Percentiles rank a stretch among this genome's conserved stretches.
Evolutionary conservation across 1,140 invertebrate genomes (phyloP).

Genomic region (Ditylenchus dipsaci): DNA sequence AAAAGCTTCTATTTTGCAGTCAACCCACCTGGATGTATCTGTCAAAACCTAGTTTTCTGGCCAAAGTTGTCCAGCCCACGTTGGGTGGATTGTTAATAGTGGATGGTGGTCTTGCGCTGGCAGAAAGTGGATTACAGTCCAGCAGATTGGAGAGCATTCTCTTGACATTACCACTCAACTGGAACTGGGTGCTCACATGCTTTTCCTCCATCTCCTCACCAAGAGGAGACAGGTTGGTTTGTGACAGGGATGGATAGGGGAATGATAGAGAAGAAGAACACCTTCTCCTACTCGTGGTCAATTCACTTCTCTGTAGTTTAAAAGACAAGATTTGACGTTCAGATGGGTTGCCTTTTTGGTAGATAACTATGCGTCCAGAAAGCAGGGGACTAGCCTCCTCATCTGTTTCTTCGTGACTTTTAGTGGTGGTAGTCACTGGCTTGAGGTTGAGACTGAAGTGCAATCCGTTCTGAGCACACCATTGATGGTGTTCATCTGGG

Average conservation of each 20-base stretch:
- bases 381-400: neutral
- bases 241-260: neutral
- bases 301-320: neutral
- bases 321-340: conserved; percentile 46
- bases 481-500: conserved; percentile 45
- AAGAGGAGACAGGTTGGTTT: neutral
- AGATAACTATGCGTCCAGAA: conserved; percentile 38
- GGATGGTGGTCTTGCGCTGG: neutral
- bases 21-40: conserved; percentile 46
- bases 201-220: conserved; percentile 24
- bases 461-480: conserved; percentile 54
- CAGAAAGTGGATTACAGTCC: conserved; percentile 30
- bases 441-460: conserved; percentile 42
- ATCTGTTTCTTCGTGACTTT: neutral
- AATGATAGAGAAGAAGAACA: neutral
- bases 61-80: conserved; percentile 40
- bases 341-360: conserved; percentile 49
- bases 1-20: neutral
- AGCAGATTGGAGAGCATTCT: conserved; percentile 29
- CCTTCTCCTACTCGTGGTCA: neutral
- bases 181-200: conserved; percentile 40
- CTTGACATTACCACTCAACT: conserved; percentile 40
- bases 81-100: conserved; percentile 28
- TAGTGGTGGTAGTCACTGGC: neutral
- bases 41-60: conserved; percentile 48